These are phyloP conservation scores for Gambelia wislizenii DNA, from an alignment of 2,797 vertebrate genomes.

Conservation along the genomic window DNA sequence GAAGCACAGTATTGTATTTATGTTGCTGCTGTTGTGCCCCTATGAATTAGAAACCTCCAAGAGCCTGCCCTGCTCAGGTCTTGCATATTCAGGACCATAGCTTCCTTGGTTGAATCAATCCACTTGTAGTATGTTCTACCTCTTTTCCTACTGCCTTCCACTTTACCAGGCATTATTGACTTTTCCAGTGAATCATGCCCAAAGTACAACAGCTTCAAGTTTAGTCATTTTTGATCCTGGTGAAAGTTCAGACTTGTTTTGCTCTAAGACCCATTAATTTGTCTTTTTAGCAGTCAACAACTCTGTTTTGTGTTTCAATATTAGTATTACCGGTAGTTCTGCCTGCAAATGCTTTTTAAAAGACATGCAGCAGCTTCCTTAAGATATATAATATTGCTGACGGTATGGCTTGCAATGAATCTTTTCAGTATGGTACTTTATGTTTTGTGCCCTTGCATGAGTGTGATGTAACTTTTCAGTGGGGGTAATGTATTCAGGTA, in stretches of 20 bases:
- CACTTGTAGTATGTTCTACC: too few species aligned
- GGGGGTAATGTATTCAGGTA: slow-evolving; percentile 30
- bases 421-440: slow-evolving; percentile 51
- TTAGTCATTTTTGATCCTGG: too few species aligned
- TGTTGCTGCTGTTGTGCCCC: background rate
- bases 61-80: background rate
- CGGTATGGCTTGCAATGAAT: slow-evolving; percentile 15
- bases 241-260: too few species aligned
- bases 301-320: slow-evolving; percentile 68
- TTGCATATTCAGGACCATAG: background rate
- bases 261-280: too few species aligned
- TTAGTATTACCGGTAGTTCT: slow-evolving; percentile 71
- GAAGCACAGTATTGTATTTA: slow-evolving; percentile 60
- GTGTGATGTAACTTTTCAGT: background rate
- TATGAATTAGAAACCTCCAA: too few species aligned
- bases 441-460: slow-evolving; percentile 9
- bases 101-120: background rate
- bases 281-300: too few species aligned
- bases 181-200: too few species aligned
- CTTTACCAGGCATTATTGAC: too few species aligned
- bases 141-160: too few species aligned
- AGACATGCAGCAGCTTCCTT: slow-evolving; percentile 53
- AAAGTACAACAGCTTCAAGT: too few species aligned
- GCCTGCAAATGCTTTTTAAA: slow-evolving; percentile 65
- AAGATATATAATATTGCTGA: slow-evolving; percentile 41